Base-by-base conservation (phyloP, 1,140 invertebrate genomes). In the Cardiocondyla obscurior region DNA sequence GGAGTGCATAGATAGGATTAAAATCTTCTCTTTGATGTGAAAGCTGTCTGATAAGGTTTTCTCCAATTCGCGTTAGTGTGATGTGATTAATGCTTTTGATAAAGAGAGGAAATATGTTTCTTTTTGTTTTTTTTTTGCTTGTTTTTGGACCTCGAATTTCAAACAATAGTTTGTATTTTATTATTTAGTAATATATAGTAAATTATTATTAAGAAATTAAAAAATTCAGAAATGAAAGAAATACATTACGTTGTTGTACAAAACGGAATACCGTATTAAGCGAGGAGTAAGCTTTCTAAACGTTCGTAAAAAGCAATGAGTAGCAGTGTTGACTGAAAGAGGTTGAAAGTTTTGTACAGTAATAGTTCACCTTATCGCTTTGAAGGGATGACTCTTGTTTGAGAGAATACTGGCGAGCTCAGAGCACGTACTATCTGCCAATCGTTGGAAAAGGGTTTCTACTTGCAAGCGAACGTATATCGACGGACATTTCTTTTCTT, bases 371-470 rank as follows among this genome's bases (percentile, higher is more conserved):
- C 49, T 53, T 79, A 49, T 79, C 22, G 44, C 55, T 33, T 39
- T 58, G 58, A 84, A 77, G 55, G 30, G 81, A 76, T 57, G 77
- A 85, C 69, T 70, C 58, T 77, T 82, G 44, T 44, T 74, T 64
- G 51, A 82, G 62, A 76, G 73, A 85, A 82, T 76, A 46, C 81
- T 76, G 76, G 28, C 76, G 33, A 70, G 76, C 30, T 19, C 51
- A 39, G 58, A 76, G 42, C 73, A 76, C 73, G 73, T 76, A 76
- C 42, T 25, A 65, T 19, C 44, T 76, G 70, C 36, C 70, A 74
- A 39, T 60, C 53, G 36, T 14, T 42, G 14, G 30, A 36, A 76
- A 14, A 49, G 30, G 8, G 30, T 65, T 30, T 36, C 73, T 64
- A 28, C 53, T 60, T 36, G 30, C 19, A 10, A 6, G 19, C 5